These are phyloP conservation scores for Erythrocercus mccallii DNA, from an alignment of 2,113 vertebrate genomes.

Conservation along the genomic window DNA sequence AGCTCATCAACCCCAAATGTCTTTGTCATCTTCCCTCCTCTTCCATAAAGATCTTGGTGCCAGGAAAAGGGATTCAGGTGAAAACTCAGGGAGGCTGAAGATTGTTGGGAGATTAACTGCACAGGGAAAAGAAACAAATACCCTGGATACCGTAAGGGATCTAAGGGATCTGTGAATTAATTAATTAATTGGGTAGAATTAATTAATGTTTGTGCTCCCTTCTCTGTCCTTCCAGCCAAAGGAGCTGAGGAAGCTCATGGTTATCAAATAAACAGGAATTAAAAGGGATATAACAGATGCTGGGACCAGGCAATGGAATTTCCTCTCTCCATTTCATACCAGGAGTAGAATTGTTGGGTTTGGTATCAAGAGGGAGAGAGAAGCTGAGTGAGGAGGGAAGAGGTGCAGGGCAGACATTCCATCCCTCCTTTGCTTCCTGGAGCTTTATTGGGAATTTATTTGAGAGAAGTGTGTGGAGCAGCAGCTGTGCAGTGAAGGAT, in stretches of 20 bases:
- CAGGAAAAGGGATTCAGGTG: background rate
- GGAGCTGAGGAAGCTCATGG: slow-evolving; percentile 74
- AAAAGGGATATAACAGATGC: slow-evolving; percentile 76
- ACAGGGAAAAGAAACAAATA: background rate
- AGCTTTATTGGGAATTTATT: background rate
- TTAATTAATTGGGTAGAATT: background rate
- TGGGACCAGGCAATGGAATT: slow-evolving; percentile 45
- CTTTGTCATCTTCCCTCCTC: background rate
- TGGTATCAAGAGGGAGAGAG: background rate
- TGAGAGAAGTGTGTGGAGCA: background rate
- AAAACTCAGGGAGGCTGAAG: background rate
- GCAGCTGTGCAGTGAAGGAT: background rate
- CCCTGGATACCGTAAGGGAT: background rate
- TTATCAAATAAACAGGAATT: slow-evolving; percentile 66
- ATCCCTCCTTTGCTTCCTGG: background rate
- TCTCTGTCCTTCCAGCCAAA: slow-evolving; percentile 78
- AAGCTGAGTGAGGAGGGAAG: background rate
- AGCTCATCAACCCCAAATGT: background rate
- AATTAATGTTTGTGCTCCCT: slow-evolving; percentile 60
- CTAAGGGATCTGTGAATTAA: background rate
- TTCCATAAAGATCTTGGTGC: background rate
- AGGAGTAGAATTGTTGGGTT: background rate
- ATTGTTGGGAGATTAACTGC: background rate
- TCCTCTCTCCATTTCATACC: slow-evolving; percentile 42
- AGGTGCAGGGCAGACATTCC: background rate